Conservation (phyloP, 2,113 vertebrate genomes). For the Salvator merianae region DNA sequence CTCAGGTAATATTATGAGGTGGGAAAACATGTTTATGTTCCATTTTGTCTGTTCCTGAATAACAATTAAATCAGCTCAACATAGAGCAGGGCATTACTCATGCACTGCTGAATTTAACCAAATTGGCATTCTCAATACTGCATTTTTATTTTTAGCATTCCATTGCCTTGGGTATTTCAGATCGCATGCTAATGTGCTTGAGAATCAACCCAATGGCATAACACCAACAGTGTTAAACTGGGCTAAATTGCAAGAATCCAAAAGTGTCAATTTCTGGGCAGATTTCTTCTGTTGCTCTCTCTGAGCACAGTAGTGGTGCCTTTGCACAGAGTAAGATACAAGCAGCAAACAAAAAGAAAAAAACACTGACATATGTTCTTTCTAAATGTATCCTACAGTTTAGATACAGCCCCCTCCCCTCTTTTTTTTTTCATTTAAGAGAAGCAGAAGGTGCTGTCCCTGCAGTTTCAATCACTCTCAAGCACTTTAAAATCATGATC, state of each 20-base stretch:
- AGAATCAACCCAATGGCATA: conserved; percentile 6
- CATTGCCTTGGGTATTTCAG: conserved; percentile 8
- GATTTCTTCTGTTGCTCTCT: not conserved
- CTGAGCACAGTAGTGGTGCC: conserved; percentile 6
- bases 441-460: conserved; percentile 61
- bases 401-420: conserved; percentile 59
- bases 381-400: conserved; percentile 67
- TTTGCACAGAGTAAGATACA: conserved; percentile 51
- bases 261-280: conserved; percentile 48
- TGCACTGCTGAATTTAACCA: conserved; percentile 9
- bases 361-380: conserved; percentile 61
- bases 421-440: conserved; percentile 57
- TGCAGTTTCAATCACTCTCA: conserved; percentile 68
- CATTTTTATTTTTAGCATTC: conserved; percentile 29
- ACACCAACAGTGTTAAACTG: conserved; percentile 33
- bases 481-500: conserved; percentile 70
- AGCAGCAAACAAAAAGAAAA: conserved; percentile 53
- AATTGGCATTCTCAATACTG: not conserved
- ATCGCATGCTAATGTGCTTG: conserved; percentile 20
- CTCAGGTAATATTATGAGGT: not conserved
- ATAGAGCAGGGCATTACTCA: conserved; percentile 16
- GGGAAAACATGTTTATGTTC: not conserved
- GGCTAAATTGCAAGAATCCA: conserved; percentile 27
- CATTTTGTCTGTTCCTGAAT: not conserved
- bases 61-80: conserved; percentile 19